A percentile compares a stretch with the other conserved stretches of the same genome.
Conservation (phyloP, 2,888 invertebrate species). For the Chironomus riparius region DNA sequence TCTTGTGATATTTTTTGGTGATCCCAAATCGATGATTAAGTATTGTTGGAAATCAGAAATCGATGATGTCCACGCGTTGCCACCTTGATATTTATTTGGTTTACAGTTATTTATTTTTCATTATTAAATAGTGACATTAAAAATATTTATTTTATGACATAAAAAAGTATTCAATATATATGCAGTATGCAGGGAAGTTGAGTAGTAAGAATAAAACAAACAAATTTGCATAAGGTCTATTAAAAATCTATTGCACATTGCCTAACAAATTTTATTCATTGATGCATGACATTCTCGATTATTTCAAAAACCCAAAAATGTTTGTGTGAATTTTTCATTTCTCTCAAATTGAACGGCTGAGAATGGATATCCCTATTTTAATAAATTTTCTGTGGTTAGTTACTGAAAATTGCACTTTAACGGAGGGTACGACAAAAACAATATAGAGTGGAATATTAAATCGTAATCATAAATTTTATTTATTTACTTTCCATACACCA, state of each 20-base stretch:
- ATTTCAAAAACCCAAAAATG: neutral
- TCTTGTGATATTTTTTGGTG: conserved; percentile 77
- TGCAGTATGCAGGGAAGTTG: too few species aligned
- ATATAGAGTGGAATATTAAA: neutral
- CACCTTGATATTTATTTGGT: conserved; percentile 49
- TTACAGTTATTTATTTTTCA: neutral
- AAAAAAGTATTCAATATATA: too few species aligned
- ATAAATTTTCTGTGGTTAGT: neutral
- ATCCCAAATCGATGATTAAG: conserved; percentile 80
- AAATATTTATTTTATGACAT: neutral
- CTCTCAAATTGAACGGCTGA: neutral
- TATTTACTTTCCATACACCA: neutral
- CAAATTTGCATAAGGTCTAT: conserved; percentile 12
- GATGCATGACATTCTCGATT: neutral
- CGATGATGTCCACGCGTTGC: conserved; percentile 85
- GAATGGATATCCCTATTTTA: too few species aligned
- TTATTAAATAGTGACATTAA: neutral
- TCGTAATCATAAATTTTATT: neutral
- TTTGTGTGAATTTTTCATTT: neutral
- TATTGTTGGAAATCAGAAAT: conserved; percentile 88
- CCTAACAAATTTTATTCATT: neutral
- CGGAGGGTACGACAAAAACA: neutral
- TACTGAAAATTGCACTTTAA: neutral
- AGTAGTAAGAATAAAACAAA: neutral
- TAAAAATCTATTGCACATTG: neutral